These are phyloP conservation scores for Caerostris extrusa DNA, from an alignment of 1,140 invertebrate genomes.

Conservation along the genomic window DNA sequence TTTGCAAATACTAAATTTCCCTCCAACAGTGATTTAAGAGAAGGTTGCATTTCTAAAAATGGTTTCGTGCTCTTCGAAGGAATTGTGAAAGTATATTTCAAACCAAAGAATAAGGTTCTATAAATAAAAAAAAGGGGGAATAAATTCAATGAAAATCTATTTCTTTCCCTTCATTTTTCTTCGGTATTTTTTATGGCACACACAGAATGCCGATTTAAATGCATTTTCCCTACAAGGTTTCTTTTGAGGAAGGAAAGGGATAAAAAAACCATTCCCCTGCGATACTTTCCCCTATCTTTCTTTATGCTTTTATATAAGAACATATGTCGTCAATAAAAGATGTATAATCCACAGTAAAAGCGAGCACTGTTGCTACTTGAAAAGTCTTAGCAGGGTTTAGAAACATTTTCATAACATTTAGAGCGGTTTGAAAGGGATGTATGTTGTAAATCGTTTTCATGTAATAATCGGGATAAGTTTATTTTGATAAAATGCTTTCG, in stretches of 20 bases:
- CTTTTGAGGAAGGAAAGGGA: neutral
- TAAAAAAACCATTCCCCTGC: neutral
- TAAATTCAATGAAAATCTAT: neutral
- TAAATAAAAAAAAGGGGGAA: neutral
- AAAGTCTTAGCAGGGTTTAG: neutral
- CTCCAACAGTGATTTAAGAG: neutral
- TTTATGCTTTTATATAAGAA: neutral
- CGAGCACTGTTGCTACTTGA: neutral
- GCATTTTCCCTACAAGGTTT: neutral
- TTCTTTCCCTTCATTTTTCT: slow-evolving; percentile 10
- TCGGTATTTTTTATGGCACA: neutral
- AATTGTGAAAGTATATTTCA: neutral
- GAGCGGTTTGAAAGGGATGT: too few relatives aligned
- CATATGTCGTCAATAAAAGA: neutral
- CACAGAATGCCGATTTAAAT: slow-evolving; percentile 29
- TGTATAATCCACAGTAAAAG: neutral
- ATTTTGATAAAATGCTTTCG: too few relatives aligned
- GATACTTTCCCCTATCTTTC: neutral
- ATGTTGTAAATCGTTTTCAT: too few relatives aligned
- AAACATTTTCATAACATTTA: too few relatives aligned
- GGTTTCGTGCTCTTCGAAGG: neutral
- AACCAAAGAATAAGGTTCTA: neutral
- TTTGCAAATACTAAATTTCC: neutral
- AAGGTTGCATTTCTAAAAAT: neutral
- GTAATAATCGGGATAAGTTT: too few relatives aligned